phyloP scores from a whole-genome alignment of 2,888 invertebrate species.

The Zhuqinia jingwanae region DNA sequence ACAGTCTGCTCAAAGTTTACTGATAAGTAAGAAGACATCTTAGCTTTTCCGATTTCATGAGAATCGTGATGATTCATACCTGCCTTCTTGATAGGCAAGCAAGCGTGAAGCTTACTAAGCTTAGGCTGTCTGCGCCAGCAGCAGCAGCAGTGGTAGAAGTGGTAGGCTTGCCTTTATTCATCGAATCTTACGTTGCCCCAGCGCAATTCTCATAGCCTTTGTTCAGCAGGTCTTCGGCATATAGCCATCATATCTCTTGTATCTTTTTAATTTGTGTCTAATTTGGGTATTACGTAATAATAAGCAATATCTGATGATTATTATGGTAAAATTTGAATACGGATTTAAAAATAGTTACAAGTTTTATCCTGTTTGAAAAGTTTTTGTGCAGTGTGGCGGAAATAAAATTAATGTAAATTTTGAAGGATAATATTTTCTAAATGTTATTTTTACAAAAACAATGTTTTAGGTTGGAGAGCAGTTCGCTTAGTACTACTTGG shows the following conservation, averaged over 20 bases:
- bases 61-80: constrained; percentile 29
- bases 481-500: constrained; percentile 70
- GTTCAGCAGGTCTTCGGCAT: constrained; percentile 11
- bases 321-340: background rate
- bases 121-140: background rate
- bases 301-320: background rate
- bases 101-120: constrained; percentile 24
- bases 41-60: background rate
- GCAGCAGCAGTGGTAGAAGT: background rate
- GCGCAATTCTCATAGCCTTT: constrained; percentile 23
- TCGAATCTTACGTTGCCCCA: constrained; percentile 64
- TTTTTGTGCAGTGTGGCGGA: constrained; percentile 15
- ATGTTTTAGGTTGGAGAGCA: constrained; percentile 76
- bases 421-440: background rate
- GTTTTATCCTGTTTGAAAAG: background rate
- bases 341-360: too few species aligned
- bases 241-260: background rate
- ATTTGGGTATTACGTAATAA: background rate
- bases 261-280: background rate
- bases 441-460: background rate
- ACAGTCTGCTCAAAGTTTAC: background rate
- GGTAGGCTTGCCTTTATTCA: constrained; percentile 28
- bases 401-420: background rate
- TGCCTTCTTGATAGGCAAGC: constrained; percentile 23
- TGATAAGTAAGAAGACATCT: constrained; percentile 12